phyloP scores from a whole-genome alignment of 2,888 invertebrate genomes.

The Bombylius discolor region DNA sequence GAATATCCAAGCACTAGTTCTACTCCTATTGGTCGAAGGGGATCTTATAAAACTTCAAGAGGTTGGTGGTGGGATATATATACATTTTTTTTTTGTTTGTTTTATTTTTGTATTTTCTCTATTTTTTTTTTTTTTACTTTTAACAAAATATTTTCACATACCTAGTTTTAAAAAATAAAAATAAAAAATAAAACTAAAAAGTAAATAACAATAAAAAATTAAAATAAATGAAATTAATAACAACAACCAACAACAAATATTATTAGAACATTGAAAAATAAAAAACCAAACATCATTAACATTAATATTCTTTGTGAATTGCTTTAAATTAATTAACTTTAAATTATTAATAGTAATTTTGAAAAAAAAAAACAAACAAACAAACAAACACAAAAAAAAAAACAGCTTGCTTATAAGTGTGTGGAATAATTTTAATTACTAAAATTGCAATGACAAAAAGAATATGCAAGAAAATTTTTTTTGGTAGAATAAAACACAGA shows the following conservation, averaged over 20 bases:
- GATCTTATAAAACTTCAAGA: conserved; percentile 79
- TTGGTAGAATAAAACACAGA: no score
- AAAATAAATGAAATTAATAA: no score
- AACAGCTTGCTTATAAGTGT: no score
- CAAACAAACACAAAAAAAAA: no score
- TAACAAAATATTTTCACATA: conserved; percentile 3
- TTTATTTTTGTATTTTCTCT: conserved; percentile 7
- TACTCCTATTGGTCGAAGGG: conserved; percentile 61
- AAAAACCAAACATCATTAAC: conserved; percentile 9
- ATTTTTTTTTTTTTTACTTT: conserved; percentile 6
- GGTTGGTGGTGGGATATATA: conserved; percentile 47
- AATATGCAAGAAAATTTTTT: no score
- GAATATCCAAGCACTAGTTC: conserved; percentile 43
- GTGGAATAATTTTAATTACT: no score
- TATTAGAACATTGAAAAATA: not conserved
- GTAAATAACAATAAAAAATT: no score
- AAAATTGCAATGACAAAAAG: no score
- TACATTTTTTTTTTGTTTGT: conserved; percentile 5
- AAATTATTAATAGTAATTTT: not conserved
- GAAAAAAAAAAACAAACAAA: no score
- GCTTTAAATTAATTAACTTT: not conserved
- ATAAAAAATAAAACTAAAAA: not conserved
- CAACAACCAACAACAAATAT: no score
- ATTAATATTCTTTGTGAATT: conserved; percentile 14
- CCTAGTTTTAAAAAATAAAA: not conserved